These are phyloP conservation scores for Pheosia tremula DNA, from an alignment of 2,888 invertebrate species.

Conservation along the genomic window DNA sequence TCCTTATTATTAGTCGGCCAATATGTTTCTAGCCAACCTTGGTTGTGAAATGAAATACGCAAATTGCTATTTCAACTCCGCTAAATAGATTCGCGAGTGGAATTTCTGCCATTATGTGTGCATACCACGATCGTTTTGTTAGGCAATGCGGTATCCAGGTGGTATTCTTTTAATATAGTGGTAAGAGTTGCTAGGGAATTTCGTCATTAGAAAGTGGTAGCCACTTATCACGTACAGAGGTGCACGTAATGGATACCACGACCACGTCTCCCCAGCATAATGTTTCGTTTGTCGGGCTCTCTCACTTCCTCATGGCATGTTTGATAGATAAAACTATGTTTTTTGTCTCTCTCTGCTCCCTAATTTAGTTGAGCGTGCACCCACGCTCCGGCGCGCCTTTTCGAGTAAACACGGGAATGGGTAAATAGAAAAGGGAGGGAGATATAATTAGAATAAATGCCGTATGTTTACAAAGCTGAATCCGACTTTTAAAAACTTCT, in stretches of 20 bases:
- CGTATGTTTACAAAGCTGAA: conserved; percentile 55
- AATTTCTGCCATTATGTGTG: conserved; percentile 7
- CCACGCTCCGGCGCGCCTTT: conserved; percentile 79
- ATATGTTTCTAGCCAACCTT: conserved; percentile 31
- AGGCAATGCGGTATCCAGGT: neutral
- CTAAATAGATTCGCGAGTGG: conserved; percentile 13
- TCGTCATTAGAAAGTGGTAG: conserved; percentile 67
- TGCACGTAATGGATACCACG: conserved; percentile 68
- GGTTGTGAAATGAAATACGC: conserved; percentile 26
- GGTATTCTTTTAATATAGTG: conserved; percentile 1
- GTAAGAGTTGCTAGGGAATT: conserved; percentile 28
- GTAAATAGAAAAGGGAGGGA: conserved; percentile 79
- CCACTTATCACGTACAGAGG: conserved; percentile 59
- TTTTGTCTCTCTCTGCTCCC: conserved; percentile 77
- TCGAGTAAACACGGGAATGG: conserved; percentile 79
- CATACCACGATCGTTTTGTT: conserved; percentile 1
- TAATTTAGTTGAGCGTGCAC: conserved; percentile 76
- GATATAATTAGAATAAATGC: conserved; percentile 82
- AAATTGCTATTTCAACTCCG: conserved; percentile 24
- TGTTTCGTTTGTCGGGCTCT: conserved; percentile 56
- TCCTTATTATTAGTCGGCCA: conserved; percentile 30
- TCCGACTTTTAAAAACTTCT: conserved; percentile 32
- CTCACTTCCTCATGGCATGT: conserved; percentile 57
- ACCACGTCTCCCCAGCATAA: conserved; percentile 62
- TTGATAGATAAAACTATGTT: conserved; percentile 55